These are phyloP conservation scores for Lasius platythorax DNA, from an alignment of 2,888 invertebrate species.

Conservation along the genomic window DNA sequence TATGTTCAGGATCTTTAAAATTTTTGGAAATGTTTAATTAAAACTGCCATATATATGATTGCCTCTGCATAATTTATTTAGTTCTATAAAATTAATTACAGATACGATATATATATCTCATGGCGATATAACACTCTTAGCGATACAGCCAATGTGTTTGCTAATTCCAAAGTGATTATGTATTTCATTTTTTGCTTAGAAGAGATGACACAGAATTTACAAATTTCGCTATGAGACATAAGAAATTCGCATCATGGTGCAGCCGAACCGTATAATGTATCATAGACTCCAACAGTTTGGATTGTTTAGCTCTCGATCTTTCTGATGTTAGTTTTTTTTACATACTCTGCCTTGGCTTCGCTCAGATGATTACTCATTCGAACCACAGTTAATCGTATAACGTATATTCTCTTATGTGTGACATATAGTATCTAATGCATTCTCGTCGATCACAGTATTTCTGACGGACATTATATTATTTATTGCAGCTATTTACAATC, in stretches of 20 bases:
- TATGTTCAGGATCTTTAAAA: neutral
- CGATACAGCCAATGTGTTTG: slow-evolving; percentile 55
- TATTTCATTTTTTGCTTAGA: slow-evolving; percentile 59
- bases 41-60: slow-evolving; percentile 55
- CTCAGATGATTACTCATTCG: neutral
- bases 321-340: slow-evolving; percentile 5
- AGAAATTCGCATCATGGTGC: slow-evolving; percentile 81
- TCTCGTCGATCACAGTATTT: slow-evolving; percentile 12
- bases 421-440: neutral
- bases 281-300: slow-evolving; percentile 10
- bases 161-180: slow-evolving; percentile 72
- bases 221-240: slow-evolving; percentile 70
- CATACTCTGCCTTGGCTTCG: neutral
- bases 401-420: neutral
- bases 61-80: slow-evolving; percentile 83
- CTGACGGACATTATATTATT: slow-evolving; percentile 10
- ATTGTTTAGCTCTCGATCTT: slow-evolving; percentile 9
- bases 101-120: slow-evolving; percentile 74
- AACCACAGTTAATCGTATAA: neutral
- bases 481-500: slow-evolving; percentile 40
- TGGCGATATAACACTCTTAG: slow-evolving; percentile 62
- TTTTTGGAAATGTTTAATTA: neutral
- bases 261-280: slow-evolving; percentile 74
- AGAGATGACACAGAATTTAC: slow-evolving; percentile 68
- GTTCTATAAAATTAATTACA: slow-evolving; percentile 83